Evolutionary conservation across 2,797 vertebrate species (phyloP).

Genomic region (Pipistrellus nathusii): DNA sequence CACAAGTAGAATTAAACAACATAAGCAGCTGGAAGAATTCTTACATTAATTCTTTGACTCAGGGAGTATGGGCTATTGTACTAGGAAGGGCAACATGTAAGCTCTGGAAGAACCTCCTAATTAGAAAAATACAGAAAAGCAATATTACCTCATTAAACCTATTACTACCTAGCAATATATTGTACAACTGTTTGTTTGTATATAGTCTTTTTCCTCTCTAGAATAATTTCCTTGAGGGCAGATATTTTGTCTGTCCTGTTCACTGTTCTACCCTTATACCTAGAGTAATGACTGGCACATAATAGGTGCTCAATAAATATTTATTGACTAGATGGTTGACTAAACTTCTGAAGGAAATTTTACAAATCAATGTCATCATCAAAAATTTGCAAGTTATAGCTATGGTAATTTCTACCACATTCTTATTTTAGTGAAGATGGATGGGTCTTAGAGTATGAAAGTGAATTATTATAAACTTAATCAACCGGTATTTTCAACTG

Average conservation of each 20-base stretch:
- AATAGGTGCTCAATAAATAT: constrained; percentile 4
- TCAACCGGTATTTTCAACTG: neutral
- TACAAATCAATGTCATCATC: neutral
- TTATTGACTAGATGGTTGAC: neutral
- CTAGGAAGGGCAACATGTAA: neutral
- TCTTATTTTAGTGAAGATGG: constrained; percentile 15
- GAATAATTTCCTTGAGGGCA: neutral
- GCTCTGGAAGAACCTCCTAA: neutral
- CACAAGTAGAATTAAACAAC: neutral
- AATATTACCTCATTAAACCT: neutral
- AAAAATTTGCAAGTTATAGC: neutral
- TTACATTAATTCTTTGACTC: neutral
- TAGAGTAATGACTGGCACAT: neutral
- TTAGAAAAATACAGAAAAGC: neutral
- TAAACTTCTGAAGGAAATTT: constrained; percentile 20
- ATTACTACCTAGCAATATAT: neutral
- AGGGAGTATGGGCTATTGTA: neutral
- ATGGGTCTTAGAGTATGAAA: neutral
- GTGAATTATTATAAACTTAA: neutral
- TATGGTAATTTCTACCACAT: neutral
- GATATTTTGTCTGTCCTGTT: neutral
- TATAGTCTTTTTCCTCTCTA: neutral
- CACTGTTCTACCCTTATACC: neutral
- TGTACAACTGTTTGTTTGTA: neutral
- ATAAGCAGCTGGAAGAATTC: neutral